phyloP scores from a whole-genome alignment of 2,797 vertebrate species.

The Chelon auratus region DNA sequence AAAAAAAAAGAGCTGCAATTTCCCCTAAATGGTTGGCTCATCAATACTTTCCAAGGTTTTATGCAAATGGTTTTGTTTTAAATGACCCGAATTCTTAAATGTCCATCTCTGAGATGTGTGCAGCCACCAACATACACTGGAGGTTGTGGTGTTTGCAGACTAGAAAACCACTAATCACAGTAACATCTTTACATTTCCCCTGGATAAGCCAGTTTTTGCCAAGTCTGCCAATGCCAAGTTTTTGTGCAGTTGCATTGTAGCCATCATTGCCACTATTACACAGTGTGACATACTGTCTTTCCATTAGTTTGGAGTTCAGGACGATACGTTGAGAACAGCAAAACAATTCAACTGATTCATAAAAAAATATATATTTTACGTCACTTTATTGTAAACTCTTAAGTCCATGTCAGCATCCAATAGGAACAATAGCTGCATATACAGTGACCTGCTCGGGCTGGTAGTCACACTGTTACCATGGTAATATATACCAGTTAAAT shows the following conservation, averaged over 20 bases:
- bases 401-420: background rate
- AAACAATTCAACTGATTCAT: slow-evolving; percentile 2
- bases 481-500: background rate
- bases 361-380: background rate
- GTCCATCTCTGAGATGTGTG: background rate
- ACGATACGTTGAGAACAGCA: background rate
- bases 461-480: background rate
- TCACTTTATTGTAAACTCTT: background rate
- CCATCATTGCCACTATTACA: background rate
- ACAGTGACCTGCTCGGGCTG: background rate
- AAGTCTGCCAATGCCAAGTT: no score
- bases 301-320: no score
- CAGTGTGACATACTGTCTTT: background rate
- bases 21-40: background rate
- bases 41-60: background rate
- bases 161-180: background rate
- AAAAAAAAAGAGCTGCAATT: no score
- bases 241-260: background rate
- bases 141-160: background rate
- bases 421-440: background rate
- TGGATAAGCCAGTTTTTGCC: background rate
- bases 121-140: background rate
- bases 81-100: background rate
- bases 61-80: background rate
- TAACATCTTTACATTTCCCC: background rate